Evolutionary conservation across 2,797 vertebrate genomes (phyloP).

Genomic region (Sebastes trivittatus): DNA sequence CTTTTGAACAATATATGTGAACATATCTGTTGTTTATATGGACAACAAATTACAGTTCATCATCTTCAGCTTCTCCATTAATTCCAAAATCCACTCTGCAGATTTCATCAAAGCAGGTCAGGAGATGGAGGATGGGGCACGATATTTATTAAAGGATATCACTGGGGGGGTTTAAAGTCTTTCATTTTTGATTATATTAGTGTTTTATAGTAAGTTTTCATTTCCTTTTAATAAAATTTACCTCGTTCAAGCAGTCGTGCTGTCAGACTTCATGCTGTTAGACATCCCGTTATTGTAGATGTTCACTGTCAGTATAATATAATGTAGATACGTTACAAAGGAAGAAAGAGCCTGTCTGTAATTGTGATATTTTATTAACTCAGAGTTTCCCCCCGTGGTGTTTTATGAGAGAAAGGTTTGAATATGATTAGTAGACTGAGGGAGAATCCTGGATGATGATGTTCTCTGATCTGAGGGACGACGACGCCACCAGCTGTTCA

Average conservation of each 20-base stretch:
- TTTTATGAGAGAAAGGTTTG: background rate
- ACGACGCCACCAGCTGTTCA: conserved; percentile 47
- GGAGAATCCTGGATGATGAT: background rate
- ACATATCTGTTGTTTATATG: background rate
- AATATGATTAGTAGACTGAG: background rate
- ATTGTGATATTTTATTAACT: background rate
- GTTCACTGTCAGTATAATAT: background rate
- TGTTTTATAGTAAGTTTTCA: background rate
- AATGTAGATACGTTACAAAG: background rate
- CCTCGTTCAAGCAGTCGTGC: background rate
- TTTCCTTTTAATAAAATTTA: background rate
- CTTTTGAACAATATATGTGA: background rate
- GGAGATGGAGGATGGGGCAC: background rate
- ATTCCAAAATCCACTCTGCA: background rate
- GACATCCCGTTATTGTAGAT: background rate
- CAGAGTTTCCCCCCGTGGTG: background rate
- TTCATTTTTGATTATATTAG: background rate
- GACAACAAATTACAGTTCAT: background rate
- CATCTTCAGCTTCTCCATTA: background rate
- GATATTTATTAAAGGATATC: background rate
- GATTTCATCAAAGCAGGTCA: background rate
- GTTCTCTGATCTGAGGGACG: conserved; percentile 2
- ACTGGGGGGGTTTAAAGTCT: background rate
- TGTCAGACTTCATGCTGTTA: background rate
- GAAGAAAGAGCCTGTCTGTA: background rate